Percentiles rank a stretch among this genome's conserved stretches.
phyloP scores from a whole-genome alignment of 2,888 invertebrate species.

The Trypoxylon attenuatum region DNA sequence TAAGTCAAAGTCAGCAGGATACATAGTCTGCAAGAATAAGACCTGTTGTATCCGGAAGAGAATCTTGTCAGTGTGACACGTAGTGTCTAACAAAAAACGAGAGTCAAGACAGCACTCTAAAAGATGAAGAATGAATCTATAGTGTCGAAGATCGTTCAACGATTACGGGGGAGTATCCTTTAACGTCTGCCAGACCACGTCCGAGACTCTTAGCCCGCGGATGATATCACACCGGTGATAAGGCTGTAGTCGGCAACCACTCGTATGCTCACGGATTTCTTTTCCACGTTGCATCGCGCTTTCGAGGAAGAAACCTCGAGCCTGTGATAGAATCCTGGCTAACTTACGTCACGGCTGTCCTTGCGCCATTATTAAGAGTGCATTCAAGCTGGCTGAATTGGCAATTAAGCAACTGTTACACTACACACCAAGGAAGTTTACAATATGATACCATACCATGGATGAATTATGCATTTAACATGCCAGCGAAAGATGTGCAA shows the following conservation, averaged over 20 bases:
- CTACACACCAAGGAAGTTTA: too few species aligned
- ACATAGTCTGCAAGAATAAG: slow-evolving; percentile 5
- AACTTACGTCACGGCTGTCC: neutral
- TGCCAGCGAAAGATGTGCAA: too few species aligned
- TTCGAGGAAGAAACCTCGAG: neutral
- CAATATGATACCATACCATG: too few species aligned
- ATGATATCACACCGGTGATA: slow-evolving; percentile 39
- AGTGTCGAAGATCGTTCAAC: slow-evolving; percentile 39
- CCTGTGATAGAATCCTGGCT: neutral
- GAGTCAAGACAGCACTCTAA: too few species aligned
- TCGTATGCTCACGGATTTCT: slow-evolving; percentile 15
- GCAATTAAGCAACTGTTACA: neutral
- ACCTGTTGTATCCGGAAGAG: slow-evolving; percentile 40
- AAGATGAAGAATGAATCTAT: too few species aligned
- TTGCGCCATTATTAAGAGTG: slow-evolving; percentile 6
- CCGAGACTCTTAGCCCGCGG: slow-evolving; percentile 30
- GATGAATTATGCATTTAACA: too few species aligned
- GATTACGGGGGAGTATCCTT: slow-evolving; percentile 42
- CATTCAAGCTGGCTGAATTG: neutral
- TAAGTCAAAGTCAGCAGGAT: too few species aligned
- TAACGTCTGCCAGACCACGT: slow-evolving; percentile 37
- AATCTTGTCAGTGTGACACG: neutral
- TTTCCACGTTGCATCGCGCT: slow-evolving; percentile 12
- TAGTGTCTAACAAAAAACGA: too few species aligned
- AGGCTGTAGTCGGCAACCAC: slow-evolving; percentile 9